A percentile compares a stretch with the other conserved stretches of the same genome.
Evolutionary conservation across 2,113 vertebrate species (phyloP).

Genomic region (Scartelaos histophorus): DNA sequence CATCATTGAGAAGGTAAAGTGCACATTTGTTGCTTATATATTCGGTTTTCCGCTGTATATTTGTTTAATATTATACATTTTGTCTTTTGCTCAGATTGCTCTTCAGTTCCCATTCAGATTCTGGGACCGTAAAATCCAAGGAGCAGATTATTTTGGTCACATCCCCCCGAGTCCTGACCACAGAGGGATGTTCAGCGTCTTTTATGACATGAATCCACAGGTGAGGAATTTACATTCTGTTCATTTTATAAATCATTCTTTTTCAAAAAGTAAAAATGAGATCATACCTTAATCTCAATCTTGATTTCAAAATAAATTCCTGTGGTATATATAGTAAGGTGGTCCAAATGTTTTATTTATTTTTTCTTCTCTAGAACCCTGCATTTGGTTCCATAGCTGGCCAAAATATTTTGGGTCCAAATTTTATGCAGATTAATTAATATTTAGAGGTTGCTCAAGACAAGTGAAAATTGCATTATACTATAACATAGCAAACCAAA

Average conservation of each 20-base stretch:
- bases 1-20: conserved; percentile 90
- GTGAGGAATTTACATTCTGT: conserved; percentile 65
- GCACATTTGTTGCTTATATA: not conserved
- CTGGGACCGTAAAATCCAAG: conserved; percentile 95
- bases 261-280: too few relatives aligned
- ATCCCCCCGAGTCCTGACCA: conserved; percentile 86
- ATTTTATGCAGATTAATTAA: too few relatives aligned
- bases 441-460: too few relatives aligned
- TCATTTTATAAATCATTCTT: not conserved
- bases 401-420: too few relatives aligned
- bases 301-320: too few relatives aligned
- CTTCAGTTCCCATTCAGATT: conserved; percentile 94
- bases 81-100: conserved; percentile 80
- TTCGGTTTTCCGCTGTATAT: not conserved
- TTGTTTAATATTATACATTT: not conserved
- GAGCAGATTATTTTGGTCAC: conserved; percentile 95
- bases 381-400: too few relatives aligned
- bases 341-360: too few relatives aligned
- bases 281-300: too few relatives aligned
- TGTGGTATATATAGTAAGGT: too few relatives aligned
- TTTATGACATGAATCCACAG: conserved; percentile 96
- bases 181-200: conserved; percentile 92
- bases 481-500: too few relatives aligned
- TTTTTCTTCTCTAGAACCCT: too few relatives aligned
- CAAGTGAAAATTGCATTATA: too few relatives aligned